Evolutionary conservation across 2,797 vertebrate species (phyloP).

Genomic region (Eidolon dupreanum): DNA sequence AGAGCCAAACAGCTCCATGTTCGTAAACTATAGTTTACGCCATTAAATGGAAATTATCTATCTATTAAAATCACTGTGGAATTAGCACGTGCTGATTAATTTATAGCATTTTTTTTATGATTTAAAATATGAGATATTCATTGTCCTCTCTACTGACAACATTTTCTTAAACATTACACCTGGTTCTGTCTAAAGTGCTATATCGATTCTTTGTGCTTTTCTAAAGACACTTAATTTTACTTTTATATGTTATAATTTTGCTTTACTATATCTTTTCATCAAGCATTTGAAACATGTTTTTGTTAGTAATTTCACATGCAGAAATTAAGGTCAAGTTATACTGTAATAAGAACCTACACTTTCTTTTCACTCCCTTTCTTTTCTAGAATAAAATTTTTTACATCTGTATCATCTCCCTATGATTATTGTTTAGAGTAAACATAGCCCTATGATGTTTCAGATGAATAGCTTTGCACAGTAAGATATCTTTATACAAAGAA

Average conservation of each 20-base stretch:
- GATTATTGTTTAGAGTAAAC: neutral
- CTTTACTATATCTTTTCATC: neutral
- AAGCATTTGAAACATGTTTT: neutral
- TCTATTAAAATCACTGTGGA: neutral
- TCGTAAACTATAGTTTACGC: neutral
- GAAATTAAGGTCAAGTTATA: neutral
- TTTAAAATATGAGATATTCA: neutral
- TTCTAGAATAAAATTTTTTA: neutral
- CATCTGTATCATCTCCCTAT: neutral
- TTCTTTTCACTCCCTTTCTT: neutral
- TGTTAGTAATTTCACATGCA: neutral
- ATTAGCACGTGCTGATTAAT: neutral
- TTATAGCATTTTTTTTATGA: neutral
- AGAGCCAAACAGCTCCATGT: neutral
- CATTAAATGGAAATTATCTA: neutral
- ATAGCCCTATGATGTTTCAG: neutral
- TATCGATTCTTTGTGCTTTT: neutral
- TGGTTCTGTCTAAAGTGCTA: neutral
- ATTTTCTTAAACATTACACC: neutral
- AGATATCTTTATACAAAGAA: constrained; percentile 14
- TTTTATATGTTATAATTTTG: neutral
- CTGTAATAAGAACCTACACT: neutral
- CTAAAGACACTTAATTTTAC: neutral
- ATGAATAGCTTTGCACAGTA: neutral
- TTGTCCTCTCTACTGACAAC: neutral